A percentile compares a stretch with the other conserved stretches of the same genome.
phyloP scores from a whole-genome alignment of 2,113 vertebrate genomes.

The Merops nubicus region DNA sequence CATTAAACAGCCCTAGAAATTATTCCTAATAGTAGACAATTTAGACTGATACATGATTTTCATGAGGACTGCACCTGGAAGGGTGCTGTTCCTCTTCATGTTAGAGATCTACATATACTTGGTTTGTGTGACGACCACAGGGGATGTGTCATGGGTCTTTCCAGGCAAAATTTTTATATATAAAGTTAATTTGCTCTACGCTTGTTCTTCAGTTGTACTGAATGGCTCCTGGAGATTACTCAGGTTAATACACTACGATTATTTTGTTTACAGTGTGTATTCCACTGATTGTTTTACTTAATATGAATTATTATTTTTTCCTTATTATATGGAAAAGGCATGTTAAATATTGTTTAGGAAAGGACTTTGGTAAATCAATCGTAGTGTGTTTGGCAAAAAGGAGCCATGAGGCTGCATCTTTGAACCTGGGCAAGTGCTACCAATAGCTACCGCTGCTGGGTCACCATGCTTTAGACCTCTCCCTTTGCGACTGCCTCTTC shows the following conservation, averaged over 20 bases:
- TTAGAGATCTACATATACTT: neutral
- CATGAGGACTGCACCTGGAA: neutral
- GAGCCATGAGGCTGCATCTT: neutral
- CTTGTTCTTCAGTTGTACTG: neutral
- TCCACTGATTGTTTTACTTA: neutral
- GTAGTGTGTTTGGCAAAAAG: neutral
- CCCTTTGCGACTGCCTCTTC: fast-evolving
- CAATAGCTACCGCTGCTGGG: fast-evolving
- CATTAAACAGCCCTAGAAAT: neutral
- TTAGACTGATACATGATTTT: neutral
- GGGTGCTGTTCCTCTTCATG: neutral
- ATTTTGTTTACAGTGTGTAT: neutral
- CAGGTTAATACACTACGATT: neutral
- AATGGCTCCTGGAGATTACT: neutral
- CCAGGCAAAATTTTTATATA: too few species aligned
- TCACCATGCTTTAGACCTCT: neutral
- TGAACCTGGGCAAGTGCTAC: fast-evolving
- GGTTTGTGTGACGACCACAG: neutral
- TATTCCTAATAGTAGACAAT: neutral
- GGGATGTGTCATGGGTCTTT: neutral
- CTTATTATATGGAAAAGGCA: neutral
- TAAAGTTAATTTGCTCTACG: neutral
- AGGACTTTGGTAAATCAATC: neutral
- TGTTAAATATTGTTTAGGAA: neutral
- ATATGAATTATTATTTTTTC: neutral